These are phyloP conservation scores for Aquatica leii DNA, from an alignment of 2,888 invertebrate genomes.

Conservation along the genomic window DNA sequence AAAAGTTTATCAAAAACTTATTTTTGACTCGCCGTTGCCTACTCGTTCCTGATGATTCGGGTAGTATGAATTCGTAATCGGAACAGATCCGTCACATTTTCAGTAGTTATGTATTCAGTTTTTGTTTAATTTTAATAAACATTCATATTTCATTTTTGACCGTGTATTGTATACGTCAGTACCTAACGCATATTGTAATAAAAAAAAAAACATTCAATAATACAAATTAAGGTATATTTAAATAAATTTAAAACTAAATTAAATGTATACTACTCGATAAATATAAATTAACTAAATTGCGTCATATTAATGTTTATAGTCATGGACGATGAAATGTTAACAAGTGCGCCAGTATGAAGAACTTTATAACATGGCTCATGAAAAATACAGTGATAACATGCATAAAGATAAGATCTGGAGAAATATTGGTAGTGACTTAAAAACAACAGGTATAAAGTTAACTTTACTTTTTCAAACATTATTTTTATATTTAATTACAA, in stretches of 20 bases:
- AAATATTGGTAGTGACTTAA: conserved; percentile 3
- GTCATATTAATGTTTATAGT: conserved; percentile 2
- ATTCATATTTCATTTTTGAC: not conserved
- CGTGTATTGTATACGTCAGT: conserved; percentile 3
- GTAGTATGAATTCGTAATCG: not conserved
- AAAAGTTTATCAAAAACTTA: not conserved
- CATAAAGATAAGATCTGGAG: conserved; percentile 5
- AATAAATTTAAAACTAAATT: not conserved
- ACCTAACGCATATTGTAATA: not conserved
- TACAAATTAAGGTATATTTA: not conserved
- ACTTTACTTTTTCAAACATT: not conserved
- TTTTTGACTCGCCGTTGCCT: not conserved
- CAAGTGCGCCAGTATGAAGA: conserved; percentile 5
- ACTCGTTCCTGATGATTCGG: not conserved
- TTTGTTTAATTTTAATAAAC: conserved; percentile 1
- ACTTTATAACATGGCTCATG: conserved; percentile 1
- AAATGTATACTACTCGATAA: not conserved
- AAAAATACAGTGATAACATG: not conserved
- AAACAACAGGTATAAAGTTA: not conserved
- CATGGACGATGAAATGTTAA: conserved; percentile 1
- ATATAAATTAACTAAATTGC: conserved; percentile 3
- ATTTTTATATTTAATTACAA: not conserved
- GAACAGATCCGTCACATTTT: not conserved
- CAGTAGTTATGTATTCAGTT: not conserved
- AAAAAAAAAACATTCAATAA: conserved; percentile 1